A percentile compares a stretch with the other conserved stretches of the same genome.
Conservation (phyloP, 2,888 invertebrate genomes). For the Marasmarcha lunaedactyla region DNA sequence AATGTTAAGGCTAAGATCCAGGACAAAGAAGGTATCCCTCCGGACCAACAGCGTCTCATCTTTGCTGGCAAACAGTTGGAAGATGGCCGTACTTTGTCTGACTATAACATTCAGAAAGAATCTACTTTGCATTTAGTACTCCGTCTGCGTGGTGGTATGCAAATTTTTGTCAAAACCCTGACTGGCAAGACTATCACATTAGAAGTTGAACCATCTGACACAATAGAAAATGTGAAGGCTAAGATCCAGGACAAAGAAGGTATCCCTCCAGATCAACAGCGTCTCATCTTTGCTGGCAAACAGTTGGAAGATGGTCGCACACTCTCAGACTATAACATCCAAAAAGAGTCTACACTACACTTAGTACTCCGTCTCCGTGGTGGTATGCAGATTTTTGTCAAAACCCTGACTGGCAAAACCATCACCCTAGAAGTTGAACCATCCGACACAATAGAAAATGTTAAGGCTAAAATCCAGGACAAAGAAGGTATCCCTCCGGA, state of each 20-base stretch:
- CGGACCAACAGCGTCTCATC: slow-evolving; percentile 44
- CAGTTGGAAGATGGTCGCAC: no score
- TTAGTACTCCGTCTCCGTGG: no score
- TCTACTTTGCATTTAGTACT: slow-evolving; percentile 36
- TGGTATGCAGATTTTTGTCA: slow-evolving; percentile 47
- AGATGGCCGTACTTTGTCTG: slow-evolving; percentile 39
- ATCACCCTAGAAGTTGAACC: slow-evolving; percentile 67
- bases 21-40: slow-evolving; percentile 16
- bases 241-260: no score
- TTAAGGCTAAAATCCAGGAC: not conserved
- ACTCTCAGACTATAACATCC: slow-evolving; percentile 18
- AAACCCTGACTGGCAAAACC: slow-evolving; percentile 69
- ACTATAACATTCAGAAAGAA: slow-evolving; percentile 44
- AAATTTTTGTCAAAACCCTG: slow-evolving; percentile 43
- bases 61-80: slow-evolving; percentile 43
- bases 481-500: not conserved
- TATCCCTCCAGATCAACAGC: no score
- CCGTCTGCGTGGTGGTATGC: slow-evolving; percentile 46
- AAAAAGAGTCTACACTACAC: slow-evolving; percentile 28
- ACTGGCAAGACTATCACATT: slow-evolving; percentile 44
- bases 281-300: no score
- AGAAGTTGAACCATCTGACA: slow-evolving; percentile 32
- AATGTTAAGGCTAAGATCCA: slow-evolving; percentile 53
- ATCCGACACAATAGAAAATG: not conserved
- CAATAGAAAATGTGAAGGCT: no score